These are phyloP conservation scores for Euphonia xanthogaster DNA, from an alignment of 2,797 vertebrate species.

Conservation along the genomic window DNA sequence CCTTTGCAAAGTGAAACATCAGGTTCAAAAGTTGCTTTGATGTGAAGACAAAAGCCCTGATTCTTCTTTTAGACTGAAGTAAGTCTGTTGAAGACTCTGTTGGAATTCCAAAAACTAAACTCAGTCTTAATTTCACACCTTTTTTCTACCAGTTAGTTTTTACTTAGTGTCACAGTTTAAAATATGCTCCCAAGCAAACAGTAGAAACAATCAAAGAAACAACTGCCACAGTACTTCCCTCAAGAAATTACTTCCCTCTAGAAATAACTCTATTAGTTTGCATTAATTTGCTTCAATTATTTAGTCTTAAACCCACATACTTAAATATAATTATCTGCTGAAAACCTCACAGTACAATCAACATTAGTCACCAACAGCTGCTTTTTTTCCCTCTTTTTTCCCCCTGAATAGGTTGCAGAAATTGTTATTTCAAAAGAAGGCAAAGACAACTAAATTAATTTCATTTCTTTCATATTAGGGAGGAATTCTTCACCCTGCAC, in stretches of 20 bases:
- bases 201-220: slow-evolving; percentile 18
- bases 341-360: neutral
- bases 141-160: slow-evolving; percentile 25
- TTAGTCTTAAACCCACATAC: slow-evolving; percentile 7
- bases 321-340: slow-evolving; percentile 21
- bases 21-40: neutral
- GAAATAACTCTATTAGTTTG: slow-evolving; percentile 40
- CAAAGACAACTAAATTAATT: neutral
- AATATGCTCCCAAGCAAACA: neutral
- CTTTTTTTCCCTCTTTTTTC: neutral
- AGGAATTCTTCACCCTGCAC: neutral
- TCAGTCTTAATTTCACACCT: neutral
- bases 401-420: neutral
- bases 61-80: neutral
- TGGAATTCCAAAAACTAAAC: neutral
- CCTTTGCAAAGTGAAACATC: neutral
- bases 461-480: neutral
- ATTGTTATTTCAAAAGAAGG: neutral
- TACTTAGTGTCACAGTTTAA: neutral
- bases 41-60: neutral
- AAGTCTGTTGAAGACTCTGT: neutral
- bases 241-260: neutral
- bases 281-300: slow-evolving; percentile 33
- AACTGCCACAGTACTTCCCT: neutral
- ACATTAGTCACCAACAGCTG: neutral